Conservation (phyloP, 2,797 vertebrate genomes). For the Sebastes glaucus region DNA sequence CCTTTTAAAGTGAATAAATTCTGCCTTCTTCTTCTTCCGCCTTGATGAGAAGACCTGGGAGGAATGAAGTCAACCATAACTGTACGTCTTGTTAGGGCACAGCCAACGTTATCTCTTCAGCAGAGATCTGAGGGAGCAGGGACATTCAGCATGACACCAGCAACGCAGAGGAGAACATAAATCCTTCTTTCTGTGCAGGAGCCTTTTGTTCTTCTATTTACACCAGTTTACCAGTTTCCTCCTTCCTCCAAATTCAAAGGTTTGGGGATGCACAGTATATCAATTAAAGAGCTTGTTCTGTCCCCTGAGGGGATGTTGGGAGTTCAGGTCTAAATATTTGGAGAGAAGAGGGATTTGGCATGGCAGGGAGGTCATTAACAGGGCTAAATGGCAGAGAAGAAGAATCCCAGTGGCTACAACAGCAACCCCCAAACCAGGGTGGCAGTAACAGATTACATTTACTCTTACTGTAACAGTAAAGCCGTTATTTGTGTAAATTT, state of each 20-base stretch:
- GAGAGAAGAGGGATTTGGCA: conserved; percentile 58
- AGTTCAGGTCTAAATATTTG: conserved; percentile 75
- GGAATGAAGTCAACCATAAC: conserved; percentile 29
- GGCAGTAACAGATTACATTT: too few species aligned
- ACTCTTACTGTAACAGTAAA: too few species aligned
- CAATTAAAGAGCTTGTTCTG: conserved; percentile 57
- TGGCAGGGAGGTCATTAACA: conserved; percentile 76
- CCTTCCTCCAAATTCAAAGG: conserved; percentile 30
- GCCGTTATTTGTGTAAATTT: too few species aligned
- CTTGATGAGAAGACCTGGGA: conserved; percentile 6
- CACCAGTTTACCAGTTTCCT: conserved; percentile 25
- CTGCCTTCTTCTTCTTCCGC: background rate
- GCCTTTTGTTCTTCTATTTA: conserved; percentile 61
- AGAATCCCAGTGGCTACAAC: conserved; percentile 55
- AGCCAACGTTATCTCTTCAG: conserved; percentile 18
- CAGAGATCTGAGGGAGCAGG: conserved; percentile 32
- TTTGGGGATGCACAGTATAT: conserved; percentile 44
- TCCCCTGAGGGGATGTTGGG: conserved; percentile 38
- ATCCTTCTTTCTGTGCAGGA: conserved; percentile 3
- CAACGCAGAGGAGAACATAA: conserved; percentile 26
- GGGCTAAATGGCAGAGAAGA: conserved; percentile 78
- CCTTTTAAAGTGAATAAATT: background rate
- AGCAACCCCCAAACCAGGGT: background rate
- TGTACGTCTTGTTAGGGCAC: conserved; percentile 23
- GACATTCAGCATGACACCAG: conserved; percentile 49